Percentiles rank a stretch among this genome's conserved stretches.
phyloP scores from a whole-genome alignment of 2,888 invertebrate species.

The Polietes domitor region DNA sequence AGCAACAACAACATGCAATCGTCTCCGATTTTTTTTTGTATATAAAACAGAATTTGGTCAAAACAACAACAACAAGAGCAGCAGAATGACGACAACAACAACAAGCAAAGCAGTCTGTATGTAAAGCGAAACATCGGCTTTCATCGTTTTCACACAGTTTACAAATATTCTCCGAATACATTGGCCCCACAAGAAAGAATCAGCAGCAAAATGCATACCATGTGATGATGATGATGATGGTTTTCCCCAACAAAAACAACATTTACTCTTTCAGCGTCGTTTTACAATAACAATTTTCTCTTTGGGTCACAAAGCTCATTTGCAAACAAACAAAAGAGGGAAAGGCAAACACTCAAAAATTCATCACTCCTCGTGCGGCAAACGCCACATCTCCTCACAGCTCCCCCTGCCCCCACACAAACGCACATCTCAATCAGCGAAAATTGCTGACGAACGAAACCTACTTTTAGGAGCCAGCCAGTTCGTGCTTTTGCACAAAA shows the following conservation, averaged over 20 bases:
- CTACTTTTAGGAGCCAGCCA: conserved; percentile 51
- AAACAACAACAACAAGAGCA: conserved; percentile 38
- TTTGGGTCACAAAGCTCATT: conserved; percentile 35
- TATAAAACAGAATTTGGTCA: conserved; percentile 53
- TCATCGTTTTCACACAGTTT: conserved; percentile 55
- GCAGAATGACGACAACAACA: conserved; percentile 16
- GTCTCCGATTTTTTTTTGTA: conserved; percentile 46
- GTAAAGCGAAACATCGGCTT: conserved; percentile 57
- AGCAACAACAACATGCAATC: conserved; percentile 42
- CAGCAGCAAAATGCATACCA: conserved; percentile 35
- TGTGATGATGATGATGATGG: no score
- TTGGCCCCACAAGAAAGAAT: conserved; percentile 37
- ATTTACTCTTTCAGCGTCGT: conserved; percentile 14
- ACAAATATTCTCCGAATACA: conserved; percentile 48
- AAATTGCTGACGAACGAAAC: conserved; percentile 31
- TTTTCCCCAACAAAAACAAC: conserved; percentile 25
- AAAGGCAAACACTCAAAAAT: conserved; percentile 23
- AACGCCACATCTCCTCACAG: no score
- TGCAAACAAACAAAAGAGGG: conserved; percentile 3
- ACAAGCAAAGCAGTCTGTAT: conserved; percentile 39
- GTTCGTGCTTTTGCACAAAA: conserved; percentile 20
- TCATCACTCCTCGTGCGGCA: background rate
- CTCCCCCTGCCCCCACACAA: no score
- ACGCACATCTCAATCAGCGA: conserved; percentile 18
- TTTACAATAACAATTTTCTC: conserved; percentile 51